Base-by-base conservation (phyloP, 2,797 vertebrate genomes). In the Anguilla marmorata region DNA sequence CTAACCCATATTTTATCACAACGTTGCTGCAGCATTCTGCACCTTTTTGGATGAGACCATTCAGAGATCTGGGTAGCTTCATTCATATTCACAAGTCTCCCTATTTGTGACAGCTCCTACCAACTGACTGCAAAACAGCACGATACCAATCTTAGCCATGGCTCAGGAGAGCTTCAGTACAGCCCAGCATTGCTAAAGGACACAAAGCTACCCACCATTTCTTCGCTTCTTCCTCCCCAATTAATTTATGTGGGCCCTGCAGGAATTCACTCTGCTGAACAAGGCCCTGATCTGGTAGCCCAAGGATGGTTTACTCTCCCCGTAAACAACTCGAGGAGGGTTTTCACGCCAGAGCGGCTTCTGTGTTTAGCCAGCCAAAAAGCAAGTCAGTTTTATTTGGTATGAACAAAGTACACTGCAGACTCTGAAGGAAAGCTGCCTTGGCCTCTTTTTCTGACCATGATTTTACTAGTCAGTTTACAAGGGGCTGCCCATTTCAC, bases 331-430 rank as follows among this genome's bases (percentile, higher is more conserved):
- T 69, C 74, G 41, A 79, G 11, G 50, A 63, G 33, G 54, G 27
- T 86, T 87, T 90, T 90, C 88, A 90, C 83, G 85, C 85, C 27
- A 74, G 82, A 76, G 88, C 37, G 86, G 82, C 60, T 88, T 90
- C 74, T 48, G 84, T 30, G 41, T 48, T 84, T 37, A 21, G 66
- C 41, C 33, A n/a, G 54, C 82, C 56, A 84, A 88, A 30, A 30
- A 74, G 33, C 33, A 52, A 60, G 66, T 50, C 52, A 24, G 84
- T 33, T 79, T 85, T 85, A 85, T 88, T 79, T 88, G 56, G 52
- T 85, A 24, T 79, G 56, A 79, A 21, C 48, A 21, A 60, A 60
- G 83, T 54, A 58, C 54, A 33, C 14, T 24, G 74, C 50, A 45
- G 14, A 74, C n/a, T 69, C 19, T 5, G 82, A 9, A 58, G 50